These are phyloP conservation scores for Dicrostonyx torquatus DNA, from an alignment of 2,797 vertebrate genomes.

Conservation along the genomic window DNA sequence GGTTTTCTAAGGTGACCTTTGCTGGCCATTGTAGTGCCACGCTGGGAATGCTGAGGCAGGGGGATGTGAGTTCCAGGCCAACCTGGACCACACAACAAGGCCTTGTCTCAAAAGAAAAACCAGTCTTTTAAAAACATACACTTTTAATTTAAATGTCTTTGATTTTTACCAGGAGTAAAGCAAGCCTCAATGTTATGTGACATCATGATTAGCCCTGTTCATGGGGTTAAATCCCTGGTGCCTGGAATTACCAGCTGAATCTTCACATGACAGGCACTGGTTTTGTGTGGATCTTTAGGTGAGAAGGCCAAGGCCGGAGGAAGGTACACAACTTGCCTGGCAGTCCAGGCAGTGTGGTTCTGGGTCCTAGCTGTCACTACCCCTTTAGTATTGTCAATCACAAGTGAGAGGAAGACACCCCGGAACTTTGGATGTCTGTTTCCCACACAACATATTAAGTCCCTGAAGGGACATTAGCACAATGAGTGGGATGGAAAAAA, in stretches of 20 bases:
- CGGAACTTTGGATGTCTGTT: neutral
- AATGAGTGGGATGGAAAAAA: neutral
- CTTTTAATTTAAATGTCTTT: conserved; percentile 6
- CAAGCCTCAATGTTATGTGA: neutral
- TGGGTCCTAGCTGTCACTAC: neutral
- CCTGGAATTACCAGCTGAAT: neutral
- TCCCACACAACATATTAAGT: neutral
- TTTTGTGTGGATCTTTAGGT: neutral
- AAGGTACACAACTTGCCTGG: neutral
- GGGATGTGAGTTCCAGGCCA: neutral
- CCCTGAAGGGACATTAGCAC: neutral
- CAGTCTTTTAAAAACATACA: neutral
- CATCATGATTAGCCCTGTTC: neutral
- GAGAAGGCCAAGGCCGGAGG: neutral
- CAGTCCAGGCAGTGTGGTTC: neutral
- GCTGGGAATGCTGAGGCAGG: neutral
- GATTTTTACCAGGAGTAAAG: conserved; percentile 20
- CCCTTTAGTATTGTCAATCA: neutral
- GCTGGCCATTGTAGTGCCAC: too few relatives aligned
- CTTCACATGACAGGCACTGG: neutral
- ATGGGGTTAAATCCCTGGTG: fast-evolving
- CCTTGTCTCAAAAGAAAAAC: neutral
- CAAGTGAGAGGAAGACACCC: neutral
- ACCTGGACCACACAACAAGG: neutral
- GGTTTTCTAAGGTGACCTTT: conserved; percentile 3